Evolutionary conservation across 2,113 vertebrate species (phyloP).

Genomic region (Gasterosteus aculeatus): DNA sequence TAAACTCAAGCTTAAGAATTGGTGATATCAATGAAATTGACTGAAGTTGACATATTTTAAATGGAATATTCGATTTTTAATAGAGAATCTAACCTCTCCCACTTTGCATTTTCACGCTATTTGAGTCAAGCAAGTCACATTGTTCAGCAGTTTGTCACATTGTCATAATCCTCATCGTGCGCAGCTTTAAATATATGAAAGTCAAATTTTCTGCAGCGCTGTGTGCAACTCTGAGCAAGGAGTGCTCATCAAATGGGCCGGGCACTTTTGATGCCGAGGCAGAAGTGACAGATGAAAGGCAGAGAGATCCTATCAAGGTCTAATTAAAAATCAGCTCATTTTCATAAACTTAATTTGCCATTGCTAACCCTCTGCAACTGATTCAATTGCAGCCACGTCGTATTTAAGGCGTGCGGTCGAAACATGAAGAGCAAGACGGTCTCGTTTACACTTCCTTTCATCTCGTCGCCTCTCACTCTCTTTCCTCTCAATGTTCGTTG

Average conservation of each 20-base stretch:
- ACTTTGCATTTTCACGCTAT: conserved; percentile 54
- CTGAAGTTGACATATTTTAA: conserved; percentile 24
- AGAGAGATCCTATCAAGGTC: conserved; percentile 73
- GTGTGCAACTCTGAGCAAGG: conserved; percentile 66
- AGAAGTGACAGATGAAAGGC: conserved; percentile 76
- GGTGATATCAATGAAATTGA: conserved; percentile 23
- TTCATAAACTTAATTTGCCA: conserved; percentile 73
- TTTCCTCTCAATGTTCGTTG: conserved; percentile 35
- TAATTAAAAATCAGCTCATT: conserved; percentile 80
- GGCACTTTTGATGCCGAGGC: conserved; percentile 72
- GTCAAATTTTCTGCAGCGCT: conserved; percentile 60
- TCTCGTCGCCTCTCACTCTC: conserved; percentile 32
- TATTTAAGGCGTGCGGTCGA: conserved; percentile 50
- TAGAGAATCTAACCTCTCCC: conserved; percentile 27
- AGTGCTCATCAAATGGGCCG: conserved; percentile 70
- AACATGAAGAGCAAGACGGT: conserved; percentile 48
- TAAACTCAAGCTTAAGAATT: neutral
- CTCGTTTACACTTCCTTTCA: conserved; percentile 62
- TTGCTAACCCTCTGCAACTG: conserved; percentile 55
- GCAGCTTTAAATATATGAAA: conserved; percentile 64
- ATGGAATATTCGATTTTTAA: conserved; percentile 44
- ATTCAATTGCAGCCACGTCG: conserved; percentile 66
- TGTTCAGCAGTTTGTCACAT: conserved; percentile 60
- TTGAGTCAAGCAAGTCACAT: conserved; percentile 57
- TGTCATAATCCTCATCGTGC: conserved; percentile 50